Evolutionary conservation across 2,888 invertebrate species (phyloP).

Genomic region (Myopa testacea): DNA sequence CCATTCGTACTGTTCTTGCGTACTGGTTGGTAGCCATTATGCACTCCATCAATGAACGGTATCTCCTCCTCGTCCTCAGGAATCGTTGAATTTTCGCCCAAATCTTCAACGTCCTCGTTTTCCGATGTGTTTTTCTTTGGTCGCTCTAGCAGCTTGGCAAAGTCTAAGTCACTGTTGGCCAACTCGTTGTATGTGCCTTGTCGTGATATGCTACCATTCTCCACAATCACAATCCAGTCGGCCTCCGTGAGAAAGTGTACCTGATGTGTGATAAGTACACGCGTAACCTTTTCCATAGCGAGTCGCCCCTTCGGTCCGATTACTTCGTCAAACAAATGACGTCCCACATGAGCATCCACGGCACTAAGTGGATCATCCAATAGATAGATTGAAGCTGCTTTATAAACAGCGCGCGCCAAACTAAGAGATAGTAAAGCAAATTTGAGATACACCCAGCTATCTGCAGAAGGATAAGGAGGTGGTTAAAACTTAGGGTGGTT

Average conservation of each 20-base stretch:
- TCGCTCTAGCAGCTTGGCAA: slow-evolving; percentile 70
- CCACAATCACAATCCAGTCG: slow-evolving; percentile 74
- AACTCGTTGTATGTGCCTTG: slow-evolving; percentile 71
- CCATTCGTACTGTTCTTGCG: slow-evolving; percentile 56
- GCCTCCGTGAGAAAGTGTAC: slow-evolving; percentile 77
- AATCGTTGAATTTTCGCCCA: slow-evolving; percentile 45
- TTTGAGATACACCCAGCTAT: too few species aligned
- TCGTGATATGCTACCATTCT: slow-evolving; percentile 69
- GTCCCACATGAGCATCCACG: slow-evolving; percentile 82
- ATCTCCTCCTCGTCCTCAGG: slow-evolving; percentile 67
- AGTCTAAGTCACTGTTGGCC: slow-evolving; percentile 69
- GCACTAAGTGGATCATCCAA: slow-evolving; percentile 85
- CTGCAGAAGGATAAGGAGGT: too few species aligned
- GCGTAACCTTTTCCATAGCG: slow-evolving; percentile 72
- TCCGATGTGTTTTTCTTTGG: slow-evolving; percentile 53
- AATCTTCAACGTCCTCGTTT: slow-evolving; percentile 39
- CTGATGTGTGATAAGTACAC: slow-evolving; percentile 84
- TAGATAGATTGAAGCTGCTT: slow-evolving; percentile 79
- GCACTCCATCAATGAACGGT: slow-evolving; percentile 66
- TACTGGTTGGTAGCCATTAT: slow-evolving; percentile 60
- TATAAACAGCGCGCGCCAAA: slow-evolving; percentile 80
- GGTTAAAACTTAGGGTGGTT: too few species aligned
- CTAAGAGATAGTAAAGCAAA: slow-evolving; percentile 59
- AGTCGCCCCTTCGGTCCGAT: slow-evolving; percentile 71
- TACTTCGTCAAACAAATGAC: slow-evolving; percentile 81